These are phyloP conservation scores for Ptilonorhynchus violaceus DNA, from an alignment of 2,113 vertebrate genomes.

Conservation along the genomic window DNA sequence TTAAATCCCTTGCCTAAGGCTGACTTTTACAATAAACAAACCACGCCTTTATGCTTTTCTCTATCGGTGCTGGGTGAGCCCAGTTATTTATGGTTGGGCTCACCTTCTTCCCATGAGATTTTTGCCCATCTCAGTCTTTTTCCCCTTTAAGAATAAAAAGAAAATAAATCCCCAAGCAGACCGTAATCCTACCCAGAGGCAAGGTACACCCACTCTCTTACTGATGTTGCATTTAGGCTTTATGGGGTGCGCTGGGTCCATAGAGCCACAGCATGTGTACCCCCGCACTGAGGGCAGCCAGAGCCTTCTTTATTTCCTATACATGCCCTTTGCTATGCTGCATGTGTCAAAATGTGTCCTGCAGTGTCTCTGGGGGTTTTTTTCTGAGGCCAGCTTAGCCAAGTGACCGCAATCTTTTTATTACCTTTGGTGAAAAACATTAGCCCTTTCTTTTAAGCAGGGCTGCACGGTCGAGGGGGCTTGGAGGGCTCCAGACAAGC, in stretches of 20 bases:
- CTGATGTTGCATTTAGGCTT: not conserved
- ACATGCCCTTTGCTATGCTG: not conserved
- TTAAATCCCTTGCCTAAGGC: conserved; percentile 43
- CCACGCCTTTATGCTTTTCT: not conserved
- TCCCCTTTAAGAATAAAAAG: not conserved
- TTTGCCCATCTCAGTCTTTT: not conserved
- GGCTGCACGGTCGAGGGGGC: not conserved
- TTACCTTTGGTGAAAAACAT: conserved; percentile 45
- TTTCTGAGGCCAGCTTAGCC: not conserved
- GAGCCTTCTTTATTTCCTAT: not conserved
- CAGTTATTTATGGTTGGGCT: not conserved
- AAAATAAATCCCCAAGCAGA: not conserved
- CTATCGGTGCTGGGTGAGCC: not conserved
- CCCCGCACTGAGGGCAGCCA: not conserved
- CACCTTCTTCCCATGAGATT: not conserved
- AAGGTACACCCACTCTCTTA: not conserved
- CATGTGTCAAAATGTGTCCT: not conserved
- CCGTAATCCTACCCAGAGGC: not conserved
- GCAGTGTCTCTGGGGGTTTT: not conserved
- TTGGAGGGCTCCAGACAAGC: conserved; percentile 64
- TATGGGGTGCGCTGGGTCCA: accelerated
- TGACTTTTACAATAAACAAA: conserved; percentile 43
- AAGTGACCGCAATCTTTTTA: conserved; percentile 18
- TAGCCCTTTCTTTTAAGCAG: conserved; percentile 33
- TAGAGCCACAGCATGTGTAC: accelerated